A percentile compares a stretch with the other conserved stretches of the same genome.
Evolutionary conservation across 2,113 vertebrate genomes (phyloP).

Genomic region (Carlito syrichta): DNA sequence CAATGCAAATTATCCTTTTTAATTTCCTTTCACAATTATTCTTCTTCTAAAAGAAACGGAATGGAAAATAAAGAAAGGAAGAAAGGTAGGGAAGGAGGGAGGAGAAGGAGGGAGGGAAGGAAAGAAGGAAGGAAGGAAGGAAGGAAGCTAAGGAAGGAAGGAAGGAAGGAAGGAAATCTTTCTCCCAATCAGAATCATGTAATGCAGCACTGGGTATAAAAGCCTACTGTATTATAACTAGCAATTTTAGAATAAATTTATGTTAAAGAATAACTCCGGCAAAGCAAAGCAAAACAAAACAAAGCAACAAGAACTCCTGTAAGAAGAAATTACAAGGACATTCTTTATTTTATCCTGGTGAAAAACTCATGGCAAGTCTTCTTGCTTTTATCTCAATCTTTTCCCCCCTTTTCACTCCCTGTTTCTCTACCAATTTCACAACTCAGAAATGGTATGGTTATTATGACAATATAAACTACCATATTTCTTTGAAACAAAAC

Average conservation of each 20-base stretch:
- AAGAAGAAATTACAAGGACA: neutral
- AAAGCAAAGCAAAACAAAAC: neutral
- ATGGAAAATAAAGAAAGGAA: neutral
- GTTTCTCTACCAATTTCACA: neutral
- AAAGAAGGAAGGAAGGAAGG: fast-evolving
- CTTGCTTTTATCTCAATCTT: neutral
- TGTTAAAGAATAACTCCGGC: neutral
- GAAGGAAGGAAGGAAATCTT: neutral
- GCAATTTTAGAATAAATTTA: neutral
- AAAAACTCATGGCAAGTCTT: neutral
- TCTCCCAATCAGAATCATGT: neutral
- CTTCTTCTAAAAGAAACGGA: neutral
- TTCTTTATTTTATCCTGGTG: neutral
- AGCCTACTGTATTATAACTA: neutral
- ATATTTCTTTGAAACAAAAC: neutral
- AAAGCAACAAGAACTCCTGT: neutral
- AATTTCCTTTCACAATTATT: neutral
- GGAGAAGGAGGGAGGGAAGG: fast-evolving
- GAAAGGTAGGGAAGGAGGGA: fast-evolving
- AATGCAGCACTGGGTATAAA: neutral
- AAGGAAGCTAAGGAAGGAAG: too few species aligned
- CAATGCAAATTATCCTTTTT: neutral
- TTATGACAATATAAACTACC: neutral
- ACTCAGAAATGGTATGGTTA: neutral
- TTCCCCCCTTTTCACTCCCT: neutral